Evolutionary conservation across 2,113 vertebrate species (phyloP).

Genomic region (Heterotilapia buettikoferi): DNA sequence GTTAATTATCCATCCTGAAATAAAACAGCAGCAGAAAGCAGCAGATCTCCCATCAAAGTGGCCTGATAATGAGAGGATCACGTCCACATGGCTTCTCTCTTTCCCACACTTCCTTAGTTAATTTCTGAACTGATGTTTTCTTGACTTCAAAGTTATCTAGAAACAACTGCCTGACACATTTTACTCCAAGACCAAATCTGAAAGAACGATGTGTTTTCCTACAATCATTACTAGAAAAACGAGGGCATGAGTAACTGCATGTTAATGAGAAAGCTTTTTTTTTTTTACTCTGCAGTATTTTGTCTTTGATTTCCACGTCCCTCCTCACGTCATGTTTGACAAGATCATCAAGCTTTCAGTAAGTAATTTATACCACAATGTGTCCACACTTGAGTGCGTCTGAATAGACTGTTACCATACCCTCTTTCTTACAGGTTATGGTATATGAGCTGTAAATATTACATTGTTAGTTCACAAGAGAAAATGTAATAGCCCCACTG

Average conservation of each 20-base stretch:
- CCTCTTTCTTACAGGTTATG: not conserved
- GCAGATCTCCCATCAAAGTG: not conserved
- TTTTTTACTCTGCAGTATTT: conserved; percentile 80
- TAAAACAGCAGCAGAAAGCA: not conserved
- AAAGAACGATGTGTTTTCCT: not conserved
- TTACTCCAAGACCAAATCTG: not conserved
- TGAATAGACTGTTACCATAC: not conserved
- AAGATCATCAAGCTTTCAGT: conserved; percentile 97
- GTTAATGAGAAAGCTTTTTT: not conserved
- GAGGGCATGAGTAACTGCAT: not conserved
- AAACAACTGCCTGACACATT: not conserved
- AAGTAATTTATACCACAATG: conserved; percentile 54
- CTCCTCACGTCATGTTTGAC: conserved; percentile 96
- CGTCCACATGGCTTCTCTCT: not conserved
- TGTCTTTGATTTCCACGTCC: conserved; percentile 94
- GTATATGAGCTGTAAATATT: not conserved
- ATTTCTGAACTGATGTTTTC: not conserved
- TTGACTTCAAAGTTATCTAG: not conserved
- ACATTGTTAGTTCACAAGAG: not conserved
- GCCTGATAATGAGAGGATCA: not conserved
- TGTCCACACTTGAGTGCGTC: not conserved
- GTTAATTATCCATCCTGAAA: not conserved
- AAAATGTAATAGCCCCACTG: not conserved
- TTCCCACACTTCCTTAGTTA: not conserved
- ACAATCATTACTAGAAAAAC: not conserved